Base-by-base conservation (phyloP, 2,113 vertebrate genomes). In the Bettongia penicillata region DNA sequence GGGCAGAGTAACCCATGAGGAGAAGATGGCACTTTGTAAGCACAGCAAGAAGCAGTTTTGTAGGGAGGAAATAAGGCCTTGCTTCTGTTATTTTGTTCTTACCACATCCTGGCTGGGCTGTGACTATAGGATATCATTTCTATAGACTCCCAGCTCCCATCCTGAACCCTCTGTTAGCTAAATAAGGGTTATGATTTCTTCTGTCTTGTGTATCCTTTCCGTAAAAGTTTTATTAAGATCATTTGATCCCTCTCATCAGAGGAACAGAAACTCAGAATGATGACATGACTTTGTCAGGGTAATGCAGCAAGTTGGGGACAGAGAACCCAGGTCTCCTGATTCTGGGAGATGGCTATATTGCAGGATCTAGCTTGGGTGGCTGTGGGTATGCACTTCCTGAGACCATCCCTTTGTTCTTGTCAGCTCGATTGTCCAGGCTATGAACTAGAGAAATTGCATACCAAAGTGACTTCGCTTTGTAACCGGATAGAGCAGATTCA, bases 381-480 rank as follows among this genome's bases (percentile, higher is more conserved):
- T 84, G 19, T 43, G 19, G 68, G 5, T 16, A 43, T 84, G 37
- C 43, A 1, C 48, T 2, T 51, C 4, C 89, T 50, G 89, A 90
- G 24, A 51, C 24, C 28, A 48, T 28, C 48, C 25, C 28, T 43
- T 95, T 3, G 93, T 53, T 96, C 31, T 89, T 93, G 97, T 0
- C 95, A 99, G 99, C 97, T 98, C 98, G 99, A 99, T 31, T 98
- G 98, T 52, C 98, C 99, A 14, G 98, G 99, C 10, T 99, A 99
- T 0, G 99, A 99, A 97, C 97, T 99, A 97, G 99, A 99, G 97
- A 98, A 98, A 51, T 98, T 99, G 52, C 99, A 99, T 93, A 98
- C 98, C 14, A 99, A 99, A 89, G 99, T 99, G 93, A 99, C 99
- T 0, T 99, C 99, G 0, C 98, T 99, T 47, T 99, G 99, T 98